Evolutionary conservation across 2,113 vertebrate genomes (phyloP), one percentile per base, ranked within the genome.

Genomic region (Hymenochirus boettgeri): DNA sequence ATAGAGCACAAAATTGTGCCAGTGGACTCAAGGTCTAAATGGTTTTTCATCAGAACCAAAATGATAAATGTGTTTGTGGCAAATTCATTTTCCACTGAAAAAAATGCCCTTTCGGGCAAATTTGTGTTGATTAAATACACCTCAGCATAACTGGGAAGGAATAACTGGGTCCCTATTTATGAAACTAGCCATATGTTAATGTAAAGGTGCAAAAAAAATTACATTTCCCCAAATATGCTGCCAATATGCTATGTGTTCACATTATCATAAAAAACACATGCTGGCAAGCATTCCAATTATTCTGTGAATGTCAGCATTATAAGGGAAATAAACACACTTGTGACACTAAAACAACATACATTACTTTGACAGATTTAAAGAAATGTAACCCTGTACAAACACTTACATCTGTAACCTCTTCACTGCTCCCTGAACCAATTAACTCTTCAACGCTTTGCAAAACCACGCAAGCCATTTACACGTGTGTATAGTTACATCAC

Each of bases 211-310:
- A 18, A 52, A 31, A 65, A 39, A 11, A 27, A 59, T n/a, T n/a
- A n/a, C n/a, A n/a, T n/a, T n/a, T n/a, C n/a, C n/a, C n/a, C n/a
- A n/a, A n/a, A n/a, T n/a, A n/a, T n/a, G n/a, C n/a, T 15, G 54
- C 48, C 56, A 59, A 66, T n/a, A 39, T 27, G 47, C 23, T 27
- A 60, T 37, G 23, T 60, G 31, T 31, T 25, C 47, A 58, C 9
- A 24, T 60, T 67, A 69, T 53, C 65, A 60, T 69, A 53, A 60
- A 45, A 52, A 69, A 69, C 65, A 69, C 57, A 69, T 60, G 65
- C 65, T 53, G 65, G 23, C 56, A 46, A 39, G 47, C 48, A 60
- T 69, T 69, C 46, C 65, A 67, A 22, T 42, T 48, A 70, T 62
- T 62, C 51, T 55, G 58, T 70, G 67, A 70, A 57, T 62, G 58